Evolutionary conservation across 64 coral and sea anemone species (phyloP), one percentile per base, ranked within the genome.

Genomic region (Acropora yongei): DNA sequence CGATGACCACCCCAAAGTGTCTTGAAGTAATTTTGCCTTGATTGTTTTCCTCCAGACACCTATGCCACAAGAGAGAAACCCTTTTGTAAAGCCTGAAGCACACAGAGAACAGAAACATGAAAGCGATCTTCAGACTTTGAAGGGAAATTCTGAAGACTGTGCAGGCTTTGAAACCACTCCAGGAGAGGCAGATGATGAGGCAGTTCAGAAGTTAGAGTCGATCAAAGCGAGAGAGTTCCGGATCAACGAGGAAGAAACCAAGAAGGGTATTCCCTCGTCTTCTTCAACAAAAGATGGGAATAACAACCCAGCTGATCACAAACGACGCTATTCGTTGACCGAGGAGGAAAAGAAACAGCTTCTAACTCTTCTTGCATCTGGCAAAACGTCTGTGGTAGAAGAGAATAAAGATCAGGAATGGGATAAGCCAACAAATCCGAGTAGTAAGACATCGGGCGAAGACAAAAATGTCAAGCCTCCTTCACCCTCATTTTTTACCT

Each of bases 21-120:
- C 18, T 13, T 78, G 8, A 17, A 48, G 44, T 78, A 4, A 78
- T 63, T 2, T 8, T 63, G 3, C 72, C 66, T 17, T 0, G 11
- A 68, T 1, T 46, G 8, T 84, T 49, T 85, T 85, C 1, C n/a
- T 68, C 20, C 61, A 72, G 78, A 51, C 78, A 44, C 44, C 88
- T 14, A 80, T 71, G 65, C 77, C 88, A 14, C 63, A 80, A 80
- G 61, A 90, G 45, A 60, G 49, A 14, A 90, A 90, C 49, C 77
- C 18, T 11, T 80, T 68, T 43, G 60, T 50, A 49, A 90, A 41
- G 44, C 9, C 49, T 90, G 30, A 71, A 57, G 48, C 61, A n/a
- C 47, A 80, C 11, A 3, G 44, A 47, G 82, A 85, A 85, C 45
- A 67, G 5, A 17, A 8, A 65, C 20, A 30, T 48, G 20, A 85